phyloP scores from a whole-genome alignment of 2,797 vertebrate genomes.

The Loriculus beryllinus region DNA sequence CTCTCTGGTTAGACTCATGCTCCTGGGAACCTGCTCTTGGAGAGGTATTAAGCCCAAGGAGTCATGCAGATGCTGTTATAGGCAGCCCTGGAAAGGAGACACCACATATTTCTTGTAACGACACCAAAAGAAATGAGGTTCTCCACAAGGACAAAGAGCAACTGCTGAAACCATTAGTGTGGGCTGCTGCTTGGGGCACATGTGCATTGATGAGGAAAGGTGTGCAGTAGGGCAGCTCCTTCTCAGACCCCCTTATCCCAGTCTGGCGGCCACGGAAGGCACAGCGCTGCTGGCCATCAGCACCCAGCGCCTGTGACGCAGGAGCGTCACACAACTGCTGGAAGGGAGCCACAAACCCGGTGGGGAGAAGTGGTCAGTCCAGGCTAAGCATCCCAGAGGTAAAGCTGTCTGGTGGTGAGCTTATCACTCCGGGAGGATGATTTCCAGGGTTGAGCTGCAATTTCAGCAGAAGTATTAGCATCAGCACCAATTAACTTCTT shows the following conservation, averaged over 20 bases:
- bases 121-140: background rate
- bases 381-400: background rate
- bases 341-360: background rate
- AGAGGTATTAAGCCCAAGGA: background rate
- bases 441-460: background rate
- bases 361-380: background rate
- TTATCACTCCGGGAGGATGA: background rate
- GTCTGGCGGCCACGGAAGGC: background rate
- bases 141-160: background rate
- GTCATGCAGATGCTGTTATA: fast-evolving
- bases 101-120: fast-evolving
- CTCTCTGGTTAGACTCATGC: fast-evolving
- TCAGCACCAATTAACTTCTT: background rate
- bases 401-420: background rate
- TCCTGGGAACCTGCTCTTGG: background rate
- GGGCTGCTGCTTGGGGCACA: background rate
- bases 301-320: background rate
- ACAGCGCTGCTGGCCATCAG: background rate
- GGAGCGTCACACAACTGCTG: fast-evolving
- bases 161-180: fast-evolving
- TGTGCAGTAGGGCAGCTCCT: fast-evolving
- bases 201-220: background rate
- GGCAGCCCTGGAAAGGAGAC: background rate
- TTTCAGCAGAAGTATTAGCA: background rate
- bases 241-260: background rate